A percentile compares a stretch with the other conserved stretches of the same genome.
These are phyloP conservation scores for Mya arenaria DNA, from an alignment of 1,140 invertebrate species.

Conservation along the genomic window DNA sequence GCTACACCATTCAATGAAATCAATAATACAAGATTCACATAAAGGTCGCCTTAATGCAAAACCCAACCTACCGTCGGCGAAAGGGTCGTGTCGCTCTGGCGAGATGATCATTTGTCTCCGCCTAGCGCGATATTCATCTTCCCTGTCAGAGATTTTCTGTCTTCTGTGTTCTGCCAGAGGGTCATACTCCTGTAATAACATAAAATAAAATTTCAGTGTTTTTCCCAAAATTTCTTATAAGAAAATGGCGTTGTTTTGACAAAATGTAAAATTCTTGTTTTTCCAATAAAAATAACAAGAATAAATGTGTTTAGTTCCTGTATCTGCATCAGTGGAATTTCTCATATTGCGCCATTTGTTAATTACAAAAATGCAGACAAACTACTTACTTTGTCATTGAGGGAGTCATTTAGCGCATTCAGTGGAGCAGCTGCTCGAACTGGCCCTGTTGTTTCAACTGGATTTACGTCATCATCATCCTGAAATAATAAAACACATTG, in stretches of 20 bases:
- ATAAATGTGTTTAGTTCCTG: too few relatives aligned
- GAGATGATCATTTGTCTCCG: conserved; percentile 94
- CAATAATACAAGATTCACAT: too few relatives aligned
- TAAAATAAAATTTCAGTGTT: conserved; percentile 57
- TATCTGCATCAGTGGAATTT: too few relatives aligned
- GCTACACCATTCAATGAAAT: too few relatives aligned
- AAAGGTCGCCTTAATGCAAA: too few relatives aligned
- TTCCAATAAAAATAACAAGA: too few relatives aligned
- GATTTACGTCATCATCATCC: conserved; percentile 92
- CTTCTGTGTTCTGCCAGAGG: conserved; percentile 96
- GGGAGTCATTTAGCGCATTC: conserved; percentile 94
- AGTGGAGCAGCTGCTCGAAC: conserved; percentile 93
- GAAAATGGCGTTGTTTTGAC: too few relatives aligned
- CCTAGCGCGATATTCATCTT: conserved; percentile 97
- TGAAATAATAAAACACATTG: conserved; percentile 80
- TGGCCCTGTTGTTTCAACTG: conserved; percentile 84
- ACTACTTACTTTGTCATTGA: conserved; percentile 84
- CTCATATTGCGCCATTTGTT: too few relatives aligned
- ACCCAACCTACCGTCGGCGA: conserved; percentile 98
- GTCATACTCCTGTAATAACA: conserved; percentile 92
- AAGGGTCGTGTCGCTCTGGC: conserved; percentile 96
- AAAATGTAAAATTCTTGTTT: too few relatives aligned
- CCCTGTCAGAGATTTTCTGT: conserved; percentile 93
- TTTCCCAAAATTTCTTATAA: too few relatives aligned
- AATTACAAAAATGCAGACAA: too few relatives aligned